Evolutionary conservation across 2,797 vertebrate genomes (phyloP), one percentile per base, ranked within the genome.

Genomic region (Pseudochirops corinnae): DNA sequence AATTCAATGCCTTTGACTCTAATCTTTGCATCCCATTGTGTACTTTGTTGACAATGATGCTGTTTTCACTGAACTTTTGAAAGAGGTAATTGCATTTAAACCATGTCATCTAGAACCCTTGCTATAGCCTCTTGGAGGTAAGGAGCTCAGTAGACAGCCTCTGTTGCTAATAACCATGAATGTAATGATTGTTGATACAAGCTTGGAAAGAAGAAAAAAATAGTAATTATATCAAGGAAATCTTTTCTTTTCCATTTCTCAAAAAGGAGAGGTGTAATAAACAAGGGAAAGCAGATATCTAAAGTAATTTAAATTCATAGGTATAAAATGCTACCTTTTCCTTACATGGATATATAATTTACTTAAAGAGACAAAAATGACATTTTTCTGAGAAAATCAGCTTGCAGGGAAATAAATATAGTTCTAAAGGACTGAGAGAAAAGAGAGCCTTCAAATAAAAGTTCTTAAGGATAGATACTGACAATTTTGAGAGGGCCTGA

Each of bases 81-180:
- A 62, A 93, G n/a, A 93, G 31, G 56, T 58, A 56, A 90, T 93
- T 60, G 93, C 26, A 16, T 67, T 95, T 93, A 91, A 55, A 16
- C 31, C 52, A 29, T 50, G 7, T 58, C 90, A 29, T 18, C 24
- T 16, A n/a, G 56, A 74, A 39, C 21, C 16, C 7, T 18, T 2
- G 16, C 57, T 10, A 0, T 16, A 52, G 12, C 33, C 24, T 82
- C n/a, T 12, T 11, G 50, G 12, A 28, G 90, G 28, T 50, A 31
- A 1, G 16, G 13, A 10, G 1, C 91, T 90, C 16, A 55, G 31
- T 6, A 28, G 53, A 52, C 5, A 0, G 1, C 93, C 55, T 94
- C 21, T 67, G 46, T 56, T 90, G 11, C 3, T 91, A 87, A 56
- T 13, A 24, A 3, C 21, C 31, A 2, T 16, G n/a, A n/a, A 91